Evolutionary conservation across 1,140 invertebrate species (phyloP), one percentile per base, ranked within the genome.

Genomic region (Proctacanthus coquilletti): DNA sequence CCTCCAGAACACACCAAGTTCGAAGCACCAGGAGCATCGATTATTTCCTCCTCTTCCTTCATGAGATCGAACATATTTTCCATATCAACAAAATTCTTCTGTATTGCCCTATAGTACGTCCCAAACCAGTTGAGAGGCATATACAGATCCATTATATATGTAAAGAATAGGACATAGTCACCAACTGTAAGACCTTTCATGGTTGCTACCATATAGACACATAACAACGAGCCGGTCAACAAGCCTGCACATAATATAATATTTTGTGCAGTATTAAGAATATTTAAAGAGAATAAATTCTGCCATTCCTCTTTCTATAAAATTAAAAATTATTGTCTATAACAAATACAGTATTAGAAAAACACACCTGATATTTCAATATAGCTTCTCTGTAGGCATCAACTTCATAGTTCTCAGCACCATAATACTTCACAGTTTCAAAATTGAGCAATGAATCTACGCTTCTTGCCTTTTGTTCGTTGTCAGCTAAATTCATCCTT

Each of bases 21-120:
- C 5, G 70, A 71, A 31, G 87, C 87, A 39, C 78, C 75, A 1
- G 77, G 74, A 2, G 73, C 71, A 66, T 97, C 89, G 11, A 76
- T 66, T 34, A 96, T 72, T 66, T 97, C 92, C 43, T 82, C 71
- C 18, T 83, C 71, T 58, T 92, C 83, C 34, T 78, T 72, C 34
- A 98, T 64, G 33, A 98, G 56, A 38, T 96, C 91, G 63, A 98
- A 92, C 93, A 98, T 97, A 57, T 98, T 97, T 66, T 98, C 94
- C 94, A 98, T 98, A 49, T 98, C 94, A 18, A 97, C 77, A 54
- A 98, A 97, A 54, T 92, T 88, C 58, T 89, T 88, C 53, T 98
- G 93, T 42, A 98, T 94, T 33, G 86, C 82, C 54, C 88, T 81
- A 52, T 98, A 98, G 60, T 93, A 94, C n/a, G 92, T 95, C 13